Evolutionary conservation across 1,140 invertebrate species (phyloP).

Genomic region (Tenebrio molitor): DNA sequence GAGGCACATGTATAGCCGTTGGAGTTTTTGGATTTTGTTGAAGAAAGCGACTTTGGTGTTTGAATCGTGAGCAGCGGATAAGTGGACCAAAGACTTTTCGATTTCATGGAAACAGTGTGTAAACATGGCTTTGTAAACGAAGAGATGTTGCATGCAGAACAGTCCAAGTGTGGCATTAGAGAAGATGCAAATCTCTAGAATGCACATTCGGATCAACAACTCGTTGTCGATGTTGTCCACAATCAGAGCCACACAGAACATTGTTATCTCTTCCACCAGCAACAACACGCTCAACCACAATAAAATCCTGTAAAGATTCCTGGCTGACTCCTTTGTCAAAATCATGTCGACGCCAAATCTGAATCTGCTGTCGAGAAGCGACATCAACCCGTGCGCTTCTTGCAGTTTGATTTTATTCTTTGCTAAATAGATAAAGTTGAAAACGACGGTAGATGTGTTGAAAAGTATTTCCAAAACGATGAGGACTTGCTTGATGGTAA

Average conservation of each 20-base stretch:
- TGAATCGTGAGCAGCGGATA: too few relatives aligned
- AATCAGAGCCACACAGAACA: not conserved
- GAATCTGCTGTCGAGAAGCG: not conserved
- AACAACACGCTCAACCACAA: not conserved
- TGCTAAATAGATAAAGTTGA: not conserved
- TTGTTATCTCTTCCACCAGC: not conserved
- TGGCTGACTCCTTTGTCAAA: not conserved
- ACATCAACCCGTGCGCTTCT: not conserved
- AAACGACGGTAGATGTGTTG: not conserved
- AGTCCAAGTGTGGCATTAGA: not conserved
- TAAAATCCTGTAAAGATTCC: not conserved
- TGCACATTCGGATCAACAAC: not conserved
- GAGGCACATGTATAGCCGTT: not conserved
- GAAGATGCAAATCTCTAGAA: not conserved
- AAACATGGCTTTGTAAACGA: too few relatives aligned
- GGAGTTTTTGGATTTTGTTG: not conserved
- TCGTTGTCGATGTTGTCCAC: not conserved
- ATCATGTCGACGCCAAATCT: not conserved
- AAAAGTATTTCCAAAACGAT: not conserved
- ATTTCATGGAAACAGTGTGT: too few relatives aligned
- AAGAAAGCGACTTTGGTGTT: too few relatives aligned
- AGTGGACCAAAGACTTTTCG: too few relatives aligned
- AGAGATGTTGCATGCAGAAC: not conserved
- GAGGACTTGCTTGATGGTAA: not conserved
- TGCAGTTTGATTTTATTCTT: not conserved